These are phyloP conservation scores for Catocala sponsa DNA, from an alignment of 2,888 invertebrate genomes.

Conservation along the genomic window DNA sequence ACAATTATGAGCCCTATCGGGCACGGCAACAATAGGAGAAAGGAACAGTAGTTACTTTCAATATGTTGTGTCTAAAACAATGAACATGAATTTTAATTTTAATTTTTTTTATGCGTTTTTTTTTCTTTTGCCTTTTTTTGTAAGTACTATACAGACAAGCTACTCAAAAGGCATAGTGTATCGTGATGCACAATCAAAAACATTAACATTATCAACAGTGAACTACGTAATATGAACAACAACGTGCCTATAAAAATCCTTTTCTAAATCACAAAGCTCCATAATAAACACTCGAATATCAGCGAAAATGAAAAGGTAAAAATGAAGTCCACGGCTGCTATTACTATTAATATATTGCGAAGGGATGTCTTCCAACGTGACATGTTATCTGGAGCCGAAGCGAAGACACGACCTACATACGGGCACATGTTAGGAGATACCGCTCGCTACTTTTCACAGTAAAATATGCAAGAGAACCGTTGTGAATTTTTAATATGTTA, in stretches of 20 bases:
- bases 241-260: neutral
- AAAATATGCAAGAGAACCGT: slow-evolving; percentile 13
- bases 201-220: no score
- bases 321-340: slow-evolving; percentile 14
- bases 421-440: slow-evolving; percentile 25
- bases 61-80: no score
- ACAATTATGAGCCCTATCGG: no score
- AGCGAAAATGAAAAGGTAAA: slow-evolving; percentile 5
- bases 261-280: neutral
- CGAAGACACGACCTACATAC: slow-evolving; percentile 36
- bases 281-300: neutral
- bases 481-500: slow-evolving; percentile 5
- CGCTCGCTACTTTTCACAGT: slow-evolving; percentile 19
- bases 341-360: slow-evolving; percentile 32
- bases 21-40: no score
- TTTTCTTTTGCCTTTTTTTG: no score
- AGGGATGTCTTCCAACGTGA: slow-evolving; percentile 27
- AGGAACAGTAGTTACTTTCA: no score
- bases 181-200: no score
- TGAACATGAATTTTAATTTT: no score
- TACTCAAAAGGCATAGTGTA: no score
- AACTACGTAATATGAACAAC: no score
- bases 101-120: no score
- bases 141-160: no score
- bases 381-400: slow-evolving; percentile 38